Base-by-base conservation (phyloP, 2,113 vertebrate genomes). In the Pteruthius melanotis region DNA sequence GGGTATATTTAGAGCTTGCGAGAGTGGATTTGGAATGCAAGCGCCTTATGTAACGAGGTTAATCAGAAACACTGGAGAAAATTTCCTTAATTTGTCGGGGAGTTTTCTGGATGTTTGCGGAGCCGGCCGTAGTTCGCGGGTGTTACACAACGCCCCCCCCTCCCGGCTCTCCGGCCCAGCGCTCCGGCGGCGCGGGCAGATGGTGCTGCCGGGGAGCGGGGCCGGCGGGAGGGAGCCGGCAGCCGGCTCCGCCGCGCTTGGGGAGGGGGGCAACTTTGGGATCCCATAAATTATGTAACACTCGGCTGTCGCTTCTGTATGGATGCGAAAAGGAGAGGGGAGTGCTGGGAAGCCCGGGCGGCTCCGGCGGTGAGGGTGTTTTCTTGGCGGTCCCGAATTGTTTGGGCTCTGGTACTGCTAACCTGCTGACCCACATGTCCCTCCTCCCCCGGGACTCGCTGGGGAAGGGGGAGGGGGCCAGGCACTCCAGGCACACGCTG, bases 11-110 rank as follows among this genome's bases (percentile, higher is more conserved):
- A 99, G 98, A 98, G 98, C 97, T 97, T 98, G 98, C 98, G 98
- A 98, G 98, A 97, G 98, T 98, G 98, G 98, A 98, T 98, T 98
- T 98, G 98, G 98, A 99, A 99, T 98, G 98, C 98, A 98, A 99
- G 98, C 98, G 98, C 98, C 98, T 99, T 99, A 99, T 99, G 99
- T 99, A 99, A 99, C 98, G 98, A 98, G 98, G 98, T 99, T 99
- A 98, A 99, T 98, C 98, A 99, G 98, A 99, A 99, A 99, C 98
- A 98, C 97, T 98, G 98, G 97, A 97, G 97, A 96, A 97, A 97
- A 97, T 97, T 97, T 96, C 97, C 97, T 98, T 97, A 91, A 95
- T 97, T 96, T 97, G 95, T 88, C 95, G 92, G 63, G 79, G 87
- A 78, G 72, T 93, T 89, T 49, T 28, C 77, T 84, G 94, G 92